Base-by-base conservation (phyloP, 2,113 vertebrate genomes). In the Pseudorasbora parva region DNA sequence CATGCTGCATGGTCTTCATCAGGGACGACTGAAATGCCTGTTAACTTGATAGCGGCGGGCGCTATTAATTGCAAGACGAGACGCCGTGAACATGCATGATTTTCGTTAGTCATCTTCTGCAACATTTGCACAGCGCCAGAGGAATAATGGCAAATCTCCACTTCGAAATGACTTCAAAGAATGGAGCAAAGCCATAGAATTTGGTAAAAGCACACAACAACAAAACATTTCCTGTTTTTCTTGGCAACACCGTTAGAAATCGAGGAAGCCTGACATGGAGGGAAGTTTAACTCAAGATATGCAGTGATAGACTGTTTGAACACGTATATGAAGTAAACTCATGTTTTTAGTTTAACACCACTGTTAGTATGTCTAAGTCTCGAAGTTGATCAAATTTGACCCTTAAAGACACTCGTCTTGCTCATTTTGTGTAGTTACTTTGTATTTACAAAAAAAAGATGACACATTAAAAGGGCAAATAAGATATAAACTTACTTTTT, bases 401-500 rank as follows among this genome's bases (percentile, higher is more conserved):
- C 8, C 23, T 17, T 47, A 73, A 73, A 27, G 14, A 51, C 15
- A 30, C 15, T 27, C 2, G 25, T 6, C 23, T 49, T 51, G 27
- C 43, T 47, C 14, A 25, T 49, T 49, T 25, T 73, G 71, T 49
- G 12, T n/a, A 47, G 5, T 30, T 30, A 43, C 1, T 25, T 33
- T 37, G 23, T 37, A 15, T 66, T 4, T 49, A 57, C 4, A 45
- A 23, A 71, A 37, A n/a, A 64, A 5, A 27, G 21, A n/a, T 10
- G 4, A 21, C 14, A 33, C 23, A 76, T 49, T 15, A 88, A 86
- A 83, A 86, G 86, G 86, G 85, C 51, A 86, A 82, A 17, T 69
- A 83, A 85, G 8, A 0, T 68, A 45, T 4, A 68, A 81, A 91
- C 97, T 97, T 94, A 99, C 98, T 96, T 96, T 84, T 97, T 92